Evolutionary conservation across 1,140 invertebrate genomes (phyloP).

Genomic region (Pogonognathellus flavescens): DNA sequence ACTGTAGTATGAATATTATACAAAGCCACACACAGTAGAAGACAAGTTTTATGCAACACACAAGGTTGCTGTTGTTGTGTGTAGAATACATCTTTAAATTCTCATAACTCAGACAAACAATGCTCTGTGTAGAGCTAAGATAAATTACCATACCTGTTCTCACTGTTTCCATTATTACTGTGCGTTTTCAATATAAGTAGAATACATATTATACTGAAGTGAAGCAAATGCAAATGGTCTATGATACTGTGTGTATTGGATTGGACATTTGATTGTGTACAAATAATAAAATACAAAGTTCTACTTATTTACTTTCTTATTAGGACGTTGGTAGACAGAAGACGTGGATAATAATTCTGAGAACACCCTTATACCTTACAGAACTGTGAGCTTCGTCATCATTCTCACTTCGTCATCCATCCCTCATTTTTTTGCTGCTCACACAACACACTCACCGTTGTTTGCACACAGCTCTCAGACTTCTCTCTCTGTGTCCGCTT

Average conservation of each 20-base stretch:
- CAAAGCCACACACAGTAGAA: too few relatives aligned
- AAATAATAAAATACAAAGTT: not conserved
- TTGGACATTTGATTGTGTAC: too few relatives aligned
- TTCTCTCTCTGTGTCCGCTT: not conserved
- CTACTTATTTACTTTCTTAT: not conserved
- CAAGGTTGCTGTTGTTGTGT: too few relatives aligned
- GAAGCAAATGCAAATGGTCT: too few relatives aligned
- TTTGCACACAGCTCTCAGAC: not conserved
- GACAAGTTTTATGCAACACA: too few relatives aligned
- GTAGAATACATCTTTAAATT: not conserved
- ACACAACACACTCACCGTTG: not conserved
- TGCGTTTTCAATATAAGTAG: not conserved
- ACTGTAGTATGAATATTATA: too few relatives aligned
- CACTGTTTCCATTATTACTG: not conserved
- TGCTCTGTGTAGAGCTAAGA: not conserved
- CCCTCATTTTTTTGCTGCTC: conserved; percentile 13
- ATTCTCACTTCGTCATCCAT: conserved; percentile 32
- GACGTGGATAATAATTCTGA: not conserved
- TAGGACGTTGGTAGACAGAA: not conserved
- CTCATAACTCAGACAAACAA: not conserved
- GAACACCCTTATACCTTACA: not conserved
- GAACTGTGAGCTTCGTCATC: conserved; percentile 9
- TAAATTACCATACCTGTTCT: conserved; percentile 19
- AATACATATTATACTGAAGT: not conserved
- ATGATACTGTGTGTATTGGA: too few relatives aligned